phyloP scores from a whole-genome alignment of 2,888 invertebrate genomes.

The Eulithis prunata region DNA sequence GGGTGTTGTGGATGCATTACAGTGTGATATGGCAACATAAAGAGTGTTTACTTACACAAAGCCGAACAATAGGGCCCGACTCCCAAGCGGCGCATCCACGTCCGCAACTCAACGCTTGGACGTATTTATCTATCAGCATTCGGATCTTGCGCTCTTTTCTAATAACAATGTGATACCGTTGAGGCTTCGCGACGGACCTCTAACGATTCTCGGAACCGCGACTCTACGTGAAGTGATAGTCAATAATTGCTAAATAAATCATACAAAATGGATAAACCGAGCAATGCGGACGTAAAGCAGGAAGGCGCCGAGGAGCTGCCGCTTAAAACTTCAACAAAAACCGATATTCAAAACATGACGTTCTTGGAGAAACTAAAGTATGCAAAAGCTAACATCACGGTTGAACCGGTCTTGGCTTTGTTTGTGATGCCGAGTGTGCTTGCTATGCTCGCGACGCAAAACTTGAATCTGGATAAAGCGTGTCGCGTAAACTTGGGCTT shows the following conservation, averaged over 20 bases:
- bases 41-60: conserved; percentile 70
- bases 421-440: conserved; percentile 87
- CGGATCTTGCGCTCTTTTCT: conserved; percentile 47
- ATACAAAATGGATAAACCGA: conserved; percentile 55
- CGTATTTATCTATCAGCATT: conserved; percentile 56
- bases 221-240: conserved; percentile 12
- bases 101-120: conserved; percentile 56
- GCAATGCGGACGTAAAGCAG: conserved; percentile 48
- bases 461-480: conserved; percentile 93
- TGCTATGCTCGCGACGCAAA: conserved; percentile 91
- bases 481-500: conserved; percentile 91
- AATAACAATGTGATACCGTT: conserved; percentile 51
- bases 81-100: conserved; percentile 50
- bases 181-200: conserved; percentile 7
- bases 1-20: conserved; percentile 67
- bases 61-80: conserved; percentile 63
- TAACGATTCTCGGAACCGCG: conserved; percentile 1
- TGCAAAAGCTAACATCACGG: conserved; percentile 84
- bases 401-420: conserved; percentile 86
- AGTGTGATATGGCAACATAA: conserved; percentile 72
- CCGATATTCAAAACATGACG: conserved; percentile 61
- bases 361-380: conserved; percentile 75
- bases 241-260: conserved; percentile 19
- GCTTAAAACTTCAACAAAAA: conserved; percentile 59
- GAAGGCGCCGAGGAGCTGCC: conserved; percentile 62